Percentiles rank a stretch among this genome's conserved stretches.
These are phyloP conservation scores for Cladopsammia gracilis DNA, from an alignment of 64 coral and sea anemone species.

Conservation along the genomic window DNA sequence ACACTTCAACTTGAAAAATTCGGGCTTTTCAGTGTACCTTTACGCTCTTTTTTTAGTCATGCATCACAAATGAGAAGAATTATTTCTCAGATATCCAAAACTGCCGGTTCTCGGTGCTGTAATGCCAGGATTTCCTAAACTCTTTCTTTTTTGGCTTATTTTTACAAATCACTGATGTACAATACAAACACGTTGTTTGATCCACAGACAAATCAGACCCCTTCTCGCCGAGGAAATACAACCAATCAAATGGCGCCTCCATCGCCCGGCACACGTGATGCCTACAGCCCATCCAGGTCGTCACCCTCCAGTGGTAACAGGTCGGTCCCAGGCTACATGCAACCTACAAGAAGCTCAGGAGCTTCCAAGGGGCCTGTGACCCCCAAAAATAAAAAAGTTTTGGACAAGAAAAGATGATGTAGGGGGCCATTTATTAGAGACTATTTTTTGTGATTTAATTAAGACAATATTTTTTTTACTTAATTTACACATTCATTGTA, in stretches of 20 bases:
- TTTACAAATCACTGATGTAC: background rate
- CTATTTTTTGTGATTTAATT: constrained; percentile 29
- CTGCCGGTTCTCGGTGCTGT: no score
- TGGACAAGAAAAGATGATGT: constrained; percentile 75
- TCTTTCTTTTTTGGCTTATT: no score
- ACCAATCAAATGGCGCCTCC: constrained; percentile 34
- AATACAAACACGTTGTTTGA: background rate
- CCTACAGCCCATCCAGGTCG: constrained; percentile 58
- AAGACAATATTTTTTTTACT: constrained; percentile 7
- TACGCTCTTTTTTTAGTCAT: no score
- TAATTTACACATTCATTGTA: background rate
- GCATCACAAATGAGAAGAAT: no score
- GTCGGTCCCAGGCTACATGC: constrained; percentile 72
- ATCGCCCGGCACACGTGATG: constrained; percentile 18
- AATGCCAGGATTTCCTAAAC: no score
- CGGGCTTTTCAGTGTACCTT: no score
- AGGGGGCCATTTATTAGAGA: background rate
- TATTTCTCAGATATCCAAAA: no score
- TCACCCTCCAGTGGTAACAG: constrained; percentile 14
- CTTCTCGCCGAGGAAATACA: constrained; percentile 16
- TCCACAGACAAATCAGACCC: constrained; percentile 34
- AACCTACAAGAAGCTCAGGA: constrained; percentile 69
- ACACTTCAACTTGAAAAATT: no score
- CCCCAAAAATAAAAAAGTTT: constrained; percentile 5
- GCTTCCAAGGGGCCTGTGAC: constrained; percentile 43